Conservation (phyloP, 2,113 vertebrate genomes). For the Microtus pennsylvanicus region DNA sequence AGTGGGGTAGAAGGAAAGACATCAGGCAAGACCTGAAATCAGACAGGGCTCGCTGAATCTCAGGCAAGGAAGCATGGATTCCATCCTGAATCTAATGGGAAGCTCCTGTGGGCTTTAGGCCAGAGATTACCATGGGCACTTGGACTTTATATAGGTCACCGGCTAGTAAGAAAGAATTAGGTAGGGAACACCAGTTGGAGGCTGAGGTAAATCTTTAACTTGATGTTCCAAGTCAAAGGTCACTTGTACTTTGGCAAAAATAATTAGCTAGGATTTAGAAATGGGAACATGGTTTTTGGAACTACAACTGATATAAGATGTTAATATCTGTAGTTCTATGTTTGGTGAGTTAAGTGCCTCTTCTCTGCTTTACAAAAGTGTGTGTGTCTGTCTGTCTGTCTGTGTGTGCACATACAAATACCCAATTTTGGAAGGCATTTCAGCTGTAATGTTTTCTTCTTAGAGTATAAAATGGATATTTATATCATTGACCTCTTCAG, state of each 20-base stretch:
- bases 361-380: neutral
- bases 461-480: neutral
- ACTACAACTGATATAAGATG: conserved; percentile 43
- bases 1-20: neutral
- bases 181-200: neutral
- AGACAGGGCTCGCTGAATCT: neutral
- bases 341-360: neutral
- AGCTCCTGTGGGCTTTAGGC: neutral
- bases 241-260: conserved; percentile 55
- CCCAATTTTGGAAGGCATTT: conserved; percentile 10
- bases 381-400: neutral
- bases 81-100: neutral
- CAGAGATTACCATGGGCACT: neutral
- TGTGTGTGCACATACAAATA: neutral
- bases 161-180: neutral
- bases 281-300: neutral
- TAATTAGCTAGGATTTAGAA: conserved; percentile 46
- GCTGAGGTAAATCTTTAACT: neutral
- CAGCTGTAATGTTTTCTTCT: conserved; percentile 29
- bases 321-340: conserved; percentile 11
- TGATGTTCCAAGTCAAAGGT: conserved; percentile 46
- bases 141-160: conserved; percentile 4
- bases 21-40: neutral
- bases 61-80: neutral
- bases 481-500: neutral